Base-by-base conservation (phyloP, 2,113 vertebrate species). In the Oostethus manadensis region DNA sequence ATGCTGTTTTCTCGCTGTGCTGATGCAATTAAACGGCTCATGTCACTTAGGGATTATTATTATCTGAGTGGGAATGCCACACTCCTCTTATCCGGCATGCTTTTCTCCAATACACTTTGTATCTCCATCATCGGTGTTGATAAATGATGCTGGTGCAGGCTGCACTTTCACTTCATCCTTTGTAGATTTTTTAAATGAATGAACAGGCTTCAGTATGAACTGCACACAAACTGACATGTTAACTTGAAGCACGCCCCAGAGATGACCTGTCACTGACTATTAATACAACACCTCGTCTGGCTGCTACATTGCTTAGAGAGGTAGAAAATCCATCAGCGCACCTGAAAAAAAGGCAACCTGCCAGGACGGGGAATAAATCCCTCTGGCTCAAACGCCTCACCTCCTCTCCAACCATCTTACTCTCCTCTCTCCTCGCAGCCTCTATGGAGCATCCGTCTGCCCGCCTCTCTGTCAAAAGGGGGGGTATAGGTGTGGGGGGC, bases 321-420 rank as follows among this genome's bases (percentile, higher is more conserved):
- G 47, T 47, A 65, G 60, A 80, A 81, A 72, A 84, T 82, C 68
- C 71, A 78, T 83, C 77, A 82, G 74, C 66, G 62, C 75, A 78
- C 76, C 76, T 79, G 60, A 56, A 78, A 68, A 82, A 64, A 73
- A 73, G 73, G 45, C 26, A 46, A 78, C 63, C 68, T 78, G 70
- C 79, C 77, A 78, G 81, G 71, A 55, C 63, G 74, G 71, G 56
- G 79, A 66, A 77, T 78, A 80, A 84, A 83, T 84, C 78, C 79
- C 68, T 70, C 60, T 65, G 78, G 76, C 70, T 66, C 58, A 66
- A 40, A 44, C 58, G 48, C 70, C 46, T 64, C 50, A 16, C 56
- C 73, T 67, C 74, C 65, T 61, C 61, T 62, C 60, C 58, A 35
- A 51, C 57, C 26, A 14, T 17, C 70, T 73, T 21, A 1, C 29